Percentiles rank a stretch among this genome's conserved stretches.
Evolutionary conservation across 2,113 vertebrate genomes (phyloP).

Genomic region (Myotis davidii): DNA sequence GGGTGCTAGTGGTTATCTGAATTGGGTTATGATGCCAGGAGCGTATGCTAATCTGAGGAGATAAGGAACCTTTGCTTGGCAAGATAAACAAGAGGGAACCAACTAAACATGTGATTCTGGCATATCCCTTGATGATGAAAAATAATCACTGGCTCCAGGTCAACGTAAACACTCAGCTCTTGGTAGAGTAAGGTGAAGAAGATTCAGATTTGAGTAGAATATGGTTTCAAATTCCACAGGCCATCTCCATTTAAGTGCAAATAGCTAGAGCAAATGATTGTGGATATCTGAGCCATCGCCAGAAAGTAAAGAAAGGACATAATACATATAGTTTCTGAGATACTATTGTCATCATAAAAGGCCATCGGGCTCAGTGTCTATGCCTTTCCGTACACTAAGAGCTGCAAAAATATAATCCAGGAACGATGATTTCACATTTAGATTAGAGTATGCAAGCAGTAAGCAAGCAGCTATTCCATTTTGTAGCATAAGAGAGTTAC

Average conservation of each 20-base stretch:
- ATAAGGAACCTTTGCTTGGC: neutral
- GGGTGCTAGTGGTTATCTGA: neutral
- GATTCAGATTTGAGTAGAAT: neutral
- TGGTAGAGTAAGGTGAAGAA: neutral
- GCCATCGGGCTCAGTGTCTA: neutral
- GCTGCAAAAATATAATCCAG: neutral
- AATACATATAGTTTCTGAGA: neutral
- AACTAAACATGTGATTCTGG: neutral
- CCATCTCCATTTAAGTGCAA: neutral
- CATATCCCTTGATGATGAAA: neutral
- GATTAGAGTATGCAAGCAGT: constrained; percentile 5
- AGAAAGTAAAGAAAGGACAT: neutral
- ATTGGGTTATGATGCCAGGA: neutral
- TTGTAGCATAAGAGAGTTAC: neutral
- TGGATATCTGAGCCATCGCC: neutral
- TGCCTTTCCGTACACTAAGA: neutral
- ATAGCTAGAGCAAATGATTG: neutral
- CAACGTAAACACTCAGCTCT: neutral
- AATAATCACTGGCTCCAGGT: neutral
- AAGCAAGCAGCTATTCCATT: neutral
- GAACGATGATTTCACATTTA: constrained; percentile 25
- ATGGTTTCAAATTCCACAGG: neutral
- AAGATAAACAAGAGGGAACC: neutral
- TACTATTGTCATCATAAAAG: neutral
- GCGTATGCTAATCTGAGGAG: neutral